Percentiles rank a stretch among this genome's conserved stretches.
These are phyloP conservation scores for Erpobdella octoculata DNA, from an alignment of 2,888 invertebrate species.

Conservation along the genomic window DNA sequence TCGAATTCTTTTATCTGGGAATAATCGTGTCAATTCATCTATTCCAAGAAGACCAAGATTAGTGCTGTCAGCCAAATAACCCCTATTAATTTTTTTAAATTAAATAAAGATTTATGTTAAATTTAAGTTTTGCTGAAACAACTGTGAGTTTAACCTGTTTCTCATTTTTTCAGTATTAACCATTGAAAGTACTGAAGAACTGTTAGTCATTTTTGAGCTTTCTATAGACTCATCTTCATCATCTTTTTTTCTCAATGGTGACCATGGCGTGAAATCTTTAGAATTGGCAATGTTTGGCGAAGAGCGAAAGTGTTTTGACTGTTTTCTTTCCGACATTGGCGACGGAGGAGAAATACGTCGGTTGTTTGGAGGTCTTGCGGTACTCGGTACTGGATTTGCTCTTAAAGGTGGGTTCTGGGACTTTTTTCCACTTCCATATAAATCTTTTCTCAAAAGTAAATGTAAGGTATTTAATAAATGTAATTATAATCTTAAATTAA, in stretches of 20 bases:
- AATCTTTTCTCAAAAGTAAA: too few species aligned
- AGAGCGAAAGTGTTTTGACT: not conserved
- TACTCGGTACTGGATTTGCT: too few species aligned
- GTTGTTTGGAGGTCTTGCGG: too few species aligned
- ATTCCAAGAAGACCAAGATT: slow-evolving; percentile 63
- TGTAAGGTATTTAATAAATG: too few species aligned
- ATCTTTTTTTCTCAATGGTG: not conserved
- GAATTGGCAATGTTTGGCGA: not conserved
- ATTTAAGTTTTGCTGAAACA: too few species aligned
- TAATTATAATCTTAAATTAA: too few species aligned
- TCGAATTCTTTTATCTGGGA: slow-evolving; percentile 53
- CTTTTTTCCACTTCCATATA: too few species aligned
- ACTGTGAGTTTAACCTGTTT: too few species aligned
- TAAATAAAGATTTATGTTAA: not conserved
- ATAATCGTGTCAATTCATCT: slow-evolving; percentile 72
- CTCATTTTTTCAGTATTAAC: slow-evolving; percentile 10
- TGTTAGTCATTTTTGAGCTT: not conserved
- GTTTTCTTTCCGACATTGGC: too few species aligned
- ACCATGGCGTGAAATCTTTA: not conserved
- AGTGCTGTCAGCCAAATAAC: slow-evolving; percentile 41
- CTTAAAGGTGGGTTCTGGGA: too few species aligned
- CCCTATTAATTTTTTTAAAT: slow-evolving; percentile 40
- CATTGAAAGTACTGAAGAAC: not conserved
- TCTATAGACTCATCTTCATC: not conserved
- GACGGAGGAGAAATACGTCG: too few species aligned